Base-by-base conservation (phyloP, 2,888 invertebrate species). In the Hemistola chrysoprasaria region DNA sequence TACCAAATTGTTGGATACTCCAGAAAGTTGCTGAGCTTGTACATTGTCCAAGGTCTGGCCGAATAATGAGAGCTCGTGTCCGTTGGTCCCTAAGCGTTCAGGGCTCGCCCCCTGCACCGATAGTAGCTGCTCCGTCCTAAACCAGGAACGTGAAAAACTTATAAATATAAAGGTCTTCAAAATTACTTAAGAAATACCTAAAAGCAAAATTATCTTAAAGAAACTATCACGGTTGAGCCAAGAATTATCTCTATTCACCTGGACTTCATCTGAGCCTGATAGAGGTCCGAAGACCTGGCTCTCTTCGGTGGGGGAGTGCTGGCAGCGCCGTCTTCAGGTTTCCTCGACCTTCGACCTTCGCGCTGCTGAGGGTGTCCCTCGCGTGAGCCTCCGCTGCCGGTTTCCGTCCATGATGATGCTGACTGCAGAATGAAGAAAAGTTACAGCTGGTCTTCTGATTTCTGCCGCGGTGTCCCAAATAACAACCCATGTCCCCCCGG, bases 41-140 rank as follows among this genome's bases (percentile, higher is more conserved):
- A 92, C 92, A 62, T 92, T 93, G 75, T 95, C 95, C 52, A 95
- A 83, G 2, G 94, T 93, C 70, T 95, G 95, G 27, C 94, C 93
- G 57, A 96, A 90, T 33, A 95, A 82, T 0, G 94, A 93, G 60
- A 94, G 88, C 66, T 95, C 94, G 59, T 92, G 85, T 22, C 91
- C 92, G 56, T 92, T 91, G 59, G 91, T 90, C 43, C 90, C 90
- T 59, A 91, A 83, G 43, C 92, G 87, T 55, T 90, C 90, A 26
- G 93, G 92, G 75, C 92, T 92, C 39, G 90, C 76, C 26, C 80
- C 81, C 59, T 80, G 81, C 40, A 71, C 74, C 41, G 78, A 69
- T 50, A 88, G 57, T 35, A 88, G 76, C 54, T 88, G 87, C 56
- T 88, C 88, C 71, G 88, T 86, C 78, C 88, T 87, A 78, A 67